phyloP scores from a whole-genome alignment of 2,888 invertebrate species.

The Lepidocyrtinus sp. region DNA sequence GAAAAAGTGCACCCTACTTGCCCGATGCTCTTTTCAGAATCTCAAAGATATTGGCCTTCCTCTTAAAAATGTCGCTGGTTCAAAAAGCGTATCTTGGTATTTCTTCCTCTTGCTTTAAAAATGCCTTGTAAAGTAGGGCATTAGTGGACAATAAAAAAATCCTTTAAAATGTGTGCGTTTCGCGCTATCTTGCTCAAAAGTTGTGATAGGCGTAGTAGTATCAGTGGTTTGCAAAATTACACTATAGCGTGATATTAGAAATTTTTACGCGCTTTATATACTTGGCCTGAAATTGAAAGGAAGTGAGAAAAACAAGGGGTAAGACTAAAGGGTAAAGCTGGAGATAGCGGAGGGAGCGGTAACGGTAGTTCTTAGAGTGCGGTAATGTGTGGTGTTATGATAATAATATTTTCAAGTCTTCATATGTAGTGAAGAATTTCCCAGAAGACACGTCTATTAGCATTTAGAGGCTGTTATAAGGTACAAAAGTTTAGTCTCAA shows the following conservation, averaged over 20 bases:
- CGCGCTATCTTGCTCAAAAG: background rate
- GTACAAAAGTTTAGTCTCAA: constrained; percentile 46
- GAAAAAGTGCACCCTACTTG: constrained; percentile 38
- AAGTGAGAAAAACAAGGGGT: constrained; percentile 16
- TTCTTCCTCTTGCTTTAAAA: background rate
- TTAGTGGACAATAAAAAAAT: constrained; percentile 51
- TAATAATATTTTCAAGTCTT: constrained; percentile 53
- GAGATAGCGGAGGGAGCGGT: background rate
- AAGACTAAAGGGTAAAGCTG: constrained; percentile 21
- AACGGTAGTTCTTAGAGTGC: background rate
- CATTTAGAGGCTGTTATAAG: constrained; percentile 33
- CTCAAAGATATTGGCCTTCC: constrained; percentile 37
- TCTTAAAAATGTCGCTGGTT: background rate
- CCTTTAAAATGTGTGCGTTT: constrained; percentile 23
- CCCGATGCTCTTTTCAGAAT: constrained; percentile 1
- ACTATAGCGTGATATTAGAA: too few species aligned
- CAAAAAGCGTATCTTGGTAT: background rate
- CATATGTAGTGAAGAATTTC: constrained; percentile 52
- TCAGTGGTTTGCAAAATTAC: too few species aligned
- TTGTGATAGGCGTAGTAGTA: background rate
- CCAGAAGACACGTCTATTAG: constrained; percentile 49
- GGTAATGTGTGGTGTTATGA: constrained; percentile 45
- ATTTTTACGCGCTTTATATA: background rate
- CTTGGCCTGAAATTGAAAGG: too few species aligned
- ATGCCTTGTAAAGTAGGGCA: constrained; percentile 45